phyloP scores from a whole-genome alignment of 2,113 vertebrate species.

The Boleophthalmus pectinirostris region DNA sequence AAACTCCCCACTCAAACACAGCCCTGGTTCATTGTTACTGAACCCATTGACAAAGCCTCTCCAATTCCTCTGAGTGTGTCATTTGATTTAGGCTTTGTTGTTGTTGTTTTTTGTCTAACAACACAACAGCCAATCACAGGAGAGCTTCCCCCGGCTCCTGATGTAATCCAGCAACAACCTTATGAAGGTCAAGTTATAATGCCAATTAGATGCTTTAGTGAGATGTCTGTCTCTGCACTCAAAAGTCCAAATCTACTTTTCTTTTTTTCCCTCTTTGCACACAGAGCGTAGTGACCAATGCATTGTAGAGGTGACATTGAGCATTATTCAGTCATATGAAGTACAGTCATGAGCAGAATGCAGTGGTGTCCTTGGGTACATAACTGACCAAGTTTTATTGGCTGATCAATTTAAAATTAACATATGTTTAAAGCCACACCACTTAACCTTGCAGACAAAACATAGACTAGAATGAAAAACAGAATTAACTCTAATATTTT shows the following conservation, averaged over 20 bases:
- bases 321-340: background rate
- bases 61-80: constrained; percentile 9
- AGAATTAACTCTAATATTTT: too few relatives aligned
- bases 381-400: too few relatives aligned
- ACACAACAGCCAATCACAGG: constrained; percentile 8
- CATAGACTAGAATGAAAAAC: too few relatives aligned
- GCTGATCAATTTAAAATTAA: too few relatives aligned
- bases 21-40: background rate
- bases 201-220: constrained; percentile 12
- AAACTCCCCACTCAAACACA: constrained; percentile 1
- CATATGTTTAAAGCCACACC: too few relatives aligned
- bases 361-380: too few relatives aligned
- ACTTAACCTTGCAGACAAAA: too few relatives aligned
- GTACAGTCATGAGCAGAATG: too few relatives aligned
- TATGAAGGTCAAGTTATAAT: constrained; percentile 14
- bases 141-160: constrained; percentile 4
- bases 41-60: constrained; percentile 5
- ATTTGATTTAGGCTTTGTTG: constrained; percentile 8
- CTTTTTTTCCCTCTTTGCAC: background rate
- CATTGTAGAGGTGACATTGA: background rate
- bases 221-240: constrained; percentile 5
- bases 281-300: background rate
- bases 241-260: constrained; percentile 5
- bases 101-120: constrained; percentile 9
- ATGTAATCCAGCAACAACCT: constrained; percentile 14